Conservation (phyloP, 1,140 invertebrate species). For the Lucilia cuprina region DNA sequence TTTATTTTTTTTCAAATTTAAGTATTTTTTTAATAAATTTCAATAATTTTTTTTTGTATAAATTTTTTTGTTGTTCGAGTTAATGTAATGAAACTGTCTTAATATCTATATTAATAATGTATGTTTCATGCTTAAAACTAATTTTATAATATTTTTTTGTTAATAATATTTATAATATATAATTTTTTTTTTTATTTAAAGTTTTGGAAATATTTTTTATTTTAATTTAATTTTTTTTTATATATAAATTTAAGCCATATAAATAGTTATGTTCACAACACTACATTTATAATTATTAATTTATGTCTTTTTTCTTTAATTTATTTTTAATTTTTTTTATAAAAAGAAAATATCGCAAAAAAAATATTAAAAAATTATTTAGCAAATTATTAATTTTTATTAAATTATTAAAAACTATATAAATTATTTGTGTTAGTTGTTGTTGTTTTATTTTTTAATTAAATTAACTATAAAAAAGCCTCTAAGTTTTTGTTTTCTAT, state of each 20-base stretch:
- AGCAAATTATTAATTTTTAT: not conserved
- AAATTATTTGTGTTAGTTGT: not conserved
- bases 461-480: constrained; percentile 30
- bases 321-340: not conserved
- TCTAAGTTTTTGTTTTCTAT: not conserved
- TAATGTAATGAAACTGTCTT: not conserved
- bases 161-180: constrained; percentile 19
- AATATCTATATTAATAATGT: not conserved
- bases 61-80: not conserved
- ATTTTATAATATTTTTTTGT: not conserved
- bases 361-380: not conserved
- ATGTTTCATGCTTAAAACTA: not conserved
- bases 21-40: not conserved
- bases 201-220: not conserved
- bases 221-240: not conserved
- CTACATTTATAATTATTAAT: constrained; percentile 26
- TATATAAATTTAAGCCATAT: constrained; percentile 23
- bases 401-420: too few relatives aligned
- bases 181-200: not conserved
- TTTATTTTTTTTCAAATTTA: not conserved
- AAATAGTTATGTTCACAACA: constrained; percentile 27
- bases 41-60: too few relatives aligned
- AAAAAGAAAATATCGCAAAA: not conserved
- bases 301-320: not conserved
- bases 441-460: not conserved